Evolutionary conservation across 2,888 invertebrate species (phyloP), one percentile per base, ranked within the genome.

Genomic region (Tipula unca): DNA sequence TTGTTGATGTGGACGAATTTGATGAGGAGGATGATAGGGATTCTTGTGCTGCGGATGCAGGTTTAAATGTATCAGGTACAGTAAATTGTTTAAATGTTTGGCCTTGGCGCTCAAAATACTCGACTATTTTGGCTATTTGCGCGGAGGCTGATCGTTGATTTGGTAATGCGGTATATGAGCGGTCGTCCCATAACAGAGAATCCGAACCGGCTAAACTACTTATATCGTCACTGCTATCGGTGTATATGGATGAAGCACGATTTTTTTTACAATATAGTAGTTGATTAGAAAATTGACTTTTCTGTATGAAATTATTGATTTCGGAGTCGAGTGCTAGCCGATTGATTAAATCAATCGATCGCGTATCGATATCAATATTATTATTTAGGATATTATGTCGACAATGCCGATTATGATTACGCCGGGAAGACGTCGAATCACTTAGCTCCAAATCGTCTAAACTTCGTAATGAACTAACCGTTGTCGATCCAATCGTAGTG

Each of bases 141-240:
- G 94, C 92, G 87, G 94, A 93, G 87, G 94, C 92, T 87, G 94
- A 93, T 88, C 94, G 90, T 88, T 93, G 91, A 88, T 89, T 90
- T 83, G 90, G 91, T 86, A 91, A 88, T 36, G 92, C 92, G 85
- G 92, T 92, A 32, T 94, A 92, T 82, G 93, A 93, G 25, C 94
- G 91, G 87, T 95, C 95, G 88, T 95, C 95, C 93, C 94, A 93
- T 89, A 93, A 93, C 88, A 95, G 90, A 14, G 93, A 93, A 90
- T 96, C 96, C 0, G 95, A 95, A 86, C 95, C 95, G 0, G 95
- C 94, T 86, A 96, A 92, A 89, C 95, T 96, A 48, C 96, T 96
- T 85, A 96, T 94, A 90, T 96, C 96, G 90, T 96, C 96, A 82
- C 95, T 96, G 89, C 96, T 96, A 90, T 96, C 96, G 0, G 96